phyloP scores from a whole-genome alignment of 1,140 invertebrate species.

The Phenacoccus solenopsis region DNA sequence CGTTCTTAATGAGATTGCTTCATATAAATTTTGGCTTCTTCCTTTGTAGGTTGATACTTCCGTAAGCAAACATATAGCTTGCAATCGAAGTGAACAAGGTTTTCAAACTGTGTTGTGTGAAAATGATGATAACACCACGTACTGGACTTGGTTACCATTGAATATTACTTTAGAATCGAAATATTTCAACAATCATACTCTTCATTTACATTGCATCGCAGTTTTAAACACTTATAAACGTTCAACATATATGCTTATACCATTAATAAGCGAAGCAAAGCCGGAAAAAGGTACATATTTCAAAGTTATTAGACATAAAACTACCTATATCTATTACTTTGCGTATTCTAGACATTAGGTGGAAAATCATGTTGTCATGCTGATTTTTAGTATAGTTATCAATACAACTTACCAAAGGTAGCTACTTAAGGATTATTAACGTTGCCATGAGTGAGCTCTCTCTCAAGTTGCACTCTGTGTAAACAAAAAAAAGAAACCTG shows the following conservation, averaged over 20 bases:
- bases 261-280: not conserved
- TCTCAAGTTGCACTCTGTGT: too few species aligned
- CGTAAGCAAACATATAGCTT: not conserved
- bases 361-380: too few species aligned
- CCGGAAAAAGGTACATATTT: not conserved
- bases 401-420: too few species aligned
- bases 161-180: not conserved
- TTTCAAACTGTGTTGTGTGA: not conserved
- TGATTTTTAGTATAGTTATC: too few species aligned
- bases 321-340: too few species aligned
- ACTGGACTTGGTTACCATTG: conserved; percentile 3
- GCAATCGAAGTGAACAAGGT: not conserved
- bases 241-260: not conserved
- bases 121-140: not conserved
- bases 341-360: too few species aligned
- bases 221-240: not conserved
- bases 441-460: too few species aligned
- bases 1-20: too few species aligned
- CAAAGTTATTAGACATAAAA: too few species aligned
- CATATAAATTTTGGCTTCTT: too few species aligned
- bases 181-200: not conserved
- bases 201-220: not conserved
- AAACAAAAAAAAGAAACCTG: too few species aligned
- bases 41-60: not conserved
- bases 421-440: too few species aligned